These are phyloP conservation scores for Eospalax fontanierii DNA, from an alignment of 2,797 vertebrate species.

Conservation along the genomic window DNA sequence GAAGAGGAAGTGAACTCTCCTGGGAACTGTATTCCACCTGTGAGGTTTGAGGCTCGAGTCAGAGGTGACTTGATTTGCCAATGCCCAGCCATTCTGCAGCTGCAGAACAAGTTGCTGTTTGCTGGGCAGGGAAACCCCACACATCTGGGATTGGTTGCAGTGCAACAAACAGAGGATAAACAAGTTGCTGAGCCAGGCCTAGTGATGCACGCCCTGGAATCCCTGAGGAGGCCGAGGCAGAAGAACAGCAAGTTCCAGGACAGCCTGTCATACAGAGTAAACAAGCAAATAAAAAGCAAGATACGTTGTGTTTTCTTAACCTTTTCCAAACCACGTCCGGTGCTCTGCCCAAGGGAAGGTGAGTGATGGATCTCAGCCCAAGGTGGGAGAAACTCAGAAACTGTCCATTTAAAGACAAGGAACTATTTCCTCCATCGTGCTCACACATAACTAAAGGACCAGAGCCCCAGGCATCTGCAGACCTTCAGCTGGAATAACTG, in stretches of 20 bases:
- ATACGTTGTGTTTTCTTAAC: background rate
- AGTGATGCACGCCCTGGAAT: too few relatives aligned
- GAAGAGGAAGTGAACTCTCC: background rate
- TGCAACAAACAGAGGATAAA: background rate
- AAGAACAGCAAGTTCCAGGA: too few relatives aligned
- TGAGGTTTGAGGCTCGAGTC: background rate
- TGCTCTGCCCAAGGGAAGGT: background rate
- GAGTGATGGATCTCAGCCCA: background rate
- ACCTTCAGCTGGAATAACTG: background rate
- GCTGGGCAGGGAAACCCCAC: background rate
- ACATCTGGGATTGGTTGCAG: background rate
- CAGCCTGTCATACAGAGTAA: too few relatives aligned
- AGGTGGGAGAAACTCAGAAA: background rate
- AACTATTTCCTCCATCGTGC: background rate
- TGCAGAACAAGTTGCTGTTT: background rate
- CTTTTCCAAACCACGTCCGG: background rate
- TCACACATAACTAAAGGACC: too few relatives aligned
- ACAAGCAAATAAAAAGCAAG: background rate
- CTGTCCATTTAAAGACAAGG: background rate
- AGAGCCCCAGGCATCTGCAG: background rate
- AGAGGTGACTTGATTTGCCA: background rate
- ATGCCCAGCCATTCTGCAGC: background rate
- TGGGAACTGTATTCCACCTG: background rate
- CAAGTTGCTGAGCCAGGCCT: too few relatives aligned
- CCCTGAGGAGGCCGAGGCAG: too few relatives aligned